Evolutionary conservation across 2,888 invertebrate genomes (phyloP).

Genomic region (Drosophila robusta): DNA sequence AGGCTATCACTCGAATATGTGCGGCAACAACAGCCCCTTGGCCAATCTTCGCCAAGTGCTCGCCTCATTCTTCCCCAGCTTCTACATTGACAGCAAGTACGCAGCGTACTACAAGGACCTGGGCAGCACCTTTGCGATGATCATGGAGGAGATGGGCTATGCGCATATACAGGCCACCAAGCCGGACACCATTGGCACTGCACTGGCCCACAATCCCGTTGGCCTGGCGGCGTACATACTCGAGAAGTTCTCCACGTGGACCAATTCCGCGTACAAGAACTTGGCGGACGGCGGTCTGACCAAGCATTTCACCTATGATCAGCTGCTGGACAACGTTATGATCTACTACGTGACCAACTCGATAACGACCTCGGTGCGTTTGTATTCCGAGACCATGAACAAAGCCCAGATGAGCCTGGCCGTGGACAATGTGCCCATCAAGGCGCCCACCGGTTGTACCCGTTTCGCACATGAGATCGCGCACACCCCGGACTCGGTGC

Average conservation of each 20-base stretch:
- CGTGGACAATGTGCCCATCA: constrained; percentile 86
- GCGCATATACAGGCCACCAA: constrained; percentile 94
- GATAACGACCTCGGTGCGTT: constrained; percentile 89
- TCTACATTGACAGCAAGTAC: constrained; percentile 86
- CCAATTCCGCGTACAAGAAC: constrained; percentile 86
- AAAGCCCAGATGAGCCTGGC: constrained; percentile 56
- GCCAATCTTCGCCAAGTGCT: constrained; percentile 84
- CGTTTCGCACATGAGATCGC: constrained; percentile 90
- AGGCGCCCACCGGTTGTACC: constrained; percentile 90
- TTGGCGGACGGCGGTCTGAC: constrained; percentile 89
- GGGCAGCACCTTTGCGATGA: constrained; percentile 45
- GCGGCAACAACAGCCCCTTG: constrained; percentile 81
- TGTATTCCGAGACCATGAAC: constrained; percentile 88
- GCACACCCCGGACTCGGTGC: constrained; percentile 87
- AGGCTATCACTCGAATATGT: constrained; percentile 89
- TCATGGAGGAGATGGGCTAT: constrained; percentile 87
- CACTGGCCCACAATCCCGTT: constrained; percentile 87
- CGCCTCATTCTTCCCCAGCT: constrained; percentile 86
- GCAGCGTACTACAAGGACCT: constrained; percentile 85
- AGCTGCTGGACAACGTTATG: constrained; percentile 90
- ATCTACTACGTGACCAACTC: constrained; percentile 91
- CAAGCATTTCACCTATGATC: constrained; percentile 86
- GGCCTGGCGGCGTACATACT: constrained; percentile 95
- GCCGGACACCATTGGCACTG: constrained; percentile 93
- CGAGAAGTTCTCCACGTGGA: constrained; percentile 93